A percentile compares a stretch with the other conserved stretches of the same genome.
phyloP scores from a whole-genome alignment of 1,140 invertebrate species.

The Meloidogyne chitwoodi region DNA sequence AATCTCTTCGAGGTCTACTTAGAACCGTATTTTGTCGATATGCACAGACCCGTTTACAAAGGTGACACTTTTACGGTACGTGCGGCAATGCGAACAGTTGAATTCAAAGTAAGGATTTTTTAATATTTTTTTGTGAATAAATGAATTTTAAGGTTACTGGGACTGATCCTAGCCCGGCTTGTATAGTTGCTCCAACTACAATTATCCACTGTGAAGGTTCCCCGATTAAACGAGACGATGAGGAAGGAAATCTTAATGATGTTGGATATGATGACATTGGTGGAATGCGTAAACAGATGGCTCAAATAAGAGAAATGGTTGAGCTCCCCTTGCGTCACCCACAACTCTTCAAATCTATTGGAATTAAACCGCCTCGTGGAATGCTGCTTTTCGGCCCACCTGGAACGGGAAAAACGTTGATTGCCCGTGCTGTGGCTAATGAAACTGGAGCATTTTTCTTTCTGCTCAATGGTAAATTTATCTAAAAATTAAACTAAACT shows the following conservation, averaged over 20 bases:
- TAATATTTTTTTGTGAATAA: neutral
- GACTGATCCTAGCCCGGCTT: conserved; percentile 93
- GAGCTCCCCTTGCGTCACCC: conserved; percentile 95
- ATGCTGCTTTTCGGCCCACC: conserved; percentile 96
- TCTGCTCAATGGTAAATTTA: conserved; percentile 80
- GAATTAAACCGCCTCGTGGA: conserved; percentile 80
- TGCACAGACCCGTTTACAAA: conserved; percentile 96
- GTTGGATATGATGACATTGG: conserved; percentile 99
- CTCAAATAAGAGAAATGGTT: conserved; percentile 99
- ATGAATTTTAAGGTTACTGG: conserved; percentile 68
- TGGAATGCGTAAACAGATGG: conserved; percentile 93
- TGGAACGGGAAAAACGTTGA: conserved; percentile 90
- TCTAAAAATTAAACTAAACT: neutral
- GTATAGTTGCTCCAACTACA: conserved; percentile 97
- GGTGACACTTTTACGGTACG: conserved; percentile 95
- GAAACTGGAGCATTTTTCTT: conserved; percentile 99
- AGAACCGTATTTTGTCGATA: conserved; percentile 98
- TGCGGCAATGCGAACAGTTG: conserved; percentile 94
- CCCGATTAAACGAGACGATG: conserved; percentile 96
- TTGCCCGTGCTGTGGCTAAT: conserved; percentile 96
- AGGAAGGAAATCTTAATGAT: conserved; percentile 93
- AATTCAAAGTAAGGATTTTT: conserved; percentile 84
- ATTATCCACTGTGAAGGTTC: conserved; percentile 98
- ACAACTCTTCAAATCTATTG: conserved; percentile 84
- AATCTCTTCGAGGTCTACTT: conserved; percentile 97